Conservation (phyloP, 2,888 invertebrate species). For the Pocota personata region DNA sequence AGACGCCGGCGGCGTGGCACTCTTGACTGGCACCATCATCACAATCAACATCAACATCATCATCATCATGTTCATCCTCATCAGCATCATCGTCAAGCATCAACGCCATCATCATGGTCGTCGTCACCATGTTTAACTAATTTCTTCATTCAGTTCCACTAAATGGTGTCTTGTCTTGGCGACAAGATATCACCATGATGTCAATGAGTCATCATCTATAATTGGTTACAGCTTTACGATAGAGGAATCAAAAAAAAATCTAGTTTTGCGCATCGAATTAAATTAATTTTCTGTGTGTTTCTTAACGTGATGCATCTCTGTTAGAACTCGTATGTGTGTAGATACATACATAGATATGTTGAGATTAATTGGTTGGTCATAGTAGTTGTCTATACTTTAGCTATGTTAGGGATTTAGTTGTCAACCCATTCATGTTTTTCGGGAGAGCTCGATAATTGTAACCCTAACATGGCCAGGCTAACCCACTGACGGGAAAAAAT, state of each 20-base stretch:
- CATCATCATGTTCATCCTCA: conserved; percentile 3
- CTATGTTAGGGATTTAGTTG: too few species aligned
- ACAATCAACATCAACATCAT: conserved; percentile 32
- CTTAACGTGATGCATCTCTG: neutral
- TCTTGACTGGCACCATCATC: conserved; percentile 51
- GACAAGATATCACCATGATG: conserved; percentile 64
- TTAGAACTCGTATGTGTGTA: neutral
- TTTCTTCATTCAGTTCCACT: conserved; percentile 63
- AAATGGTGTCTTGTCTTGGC: conserved; percentile 69
- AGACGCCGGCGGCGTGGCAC: conserved; percentile 56
- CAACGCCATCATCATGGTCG: conserved; percentile 44
- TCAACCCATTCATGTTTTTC: too few species aligned
- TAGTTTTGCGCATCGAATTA: conserved; percentile 34
- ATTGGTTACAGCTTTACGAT: conserved; percentile 36
- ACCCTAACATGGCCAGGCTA: too few species aligned
- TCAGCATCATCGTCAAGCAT: neutral
- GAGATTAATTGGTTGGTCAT: too few species aligned
- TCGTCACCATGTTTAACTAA: conserved; percentile 67
- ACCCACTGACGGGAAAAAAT: too few species aligned
- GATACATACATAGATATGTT: neutral
- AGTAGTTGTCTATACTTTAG: too few species aligned
- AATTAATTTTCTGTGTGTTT: conserved; percentile 14
- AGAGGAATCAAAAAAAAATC: conserved; percentile 40
- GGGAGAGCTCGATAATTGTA: too few species aligned
- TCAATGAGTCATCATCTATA: conserved; percentile 71